phyloP scores from a whole-genome alignment of 2,797 vertebrate genomes.

The Gila robusta region DNA sequence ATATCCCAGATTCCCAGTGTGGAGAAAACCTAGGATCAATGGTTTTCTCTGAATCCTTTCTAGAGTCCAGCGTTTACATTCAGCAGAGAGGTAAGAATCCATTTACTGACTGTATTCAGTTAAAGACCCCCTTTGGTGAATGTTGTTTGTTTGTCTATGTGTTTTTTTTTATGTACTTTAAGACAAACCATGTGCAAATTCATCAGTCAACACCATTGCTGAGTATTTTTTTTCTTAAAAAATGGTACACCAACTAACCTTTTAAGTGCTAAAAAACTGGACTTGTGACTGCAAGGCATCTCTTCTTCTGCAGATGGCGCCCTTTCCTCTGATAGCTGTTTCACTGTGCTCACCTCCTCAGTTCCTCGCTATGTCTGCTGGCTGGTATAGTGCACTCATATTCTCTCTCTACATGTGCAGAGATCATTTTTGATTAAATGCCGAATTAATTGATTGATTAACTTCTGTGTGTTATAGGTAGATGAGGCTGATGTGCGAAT shows the following conservation, averaged over 20 bases:
- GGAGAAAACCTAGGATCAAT: conserved; percentile 88
- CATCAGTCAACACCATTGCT: background rate
- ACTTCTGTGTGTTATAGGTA: conserved; percentile 76
- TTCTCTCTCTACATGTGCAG: background rate
- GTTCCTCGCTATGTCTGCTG: conserved; percentile 91
- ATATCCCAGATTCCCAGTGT: conserved; percentile 88
- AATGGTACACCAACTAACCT: too few relatives aligned
- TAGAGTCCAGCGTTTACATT: conserved; percentile 90
- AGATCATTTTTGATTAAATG: background rate
- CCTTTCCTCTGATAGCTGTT: conserved; percentile 87
- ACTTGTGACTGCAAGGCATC: conserved; percentile 9
- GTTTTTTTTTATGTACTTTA: background rate
- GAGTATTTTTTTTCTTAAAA: background rate
- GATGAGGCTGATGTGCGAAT: conserved; percentile 91
- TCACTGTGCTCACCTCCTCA: conserved; percentile 85
- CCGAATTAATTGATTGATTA: background rate
- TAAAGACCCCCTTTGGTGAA: background rate
- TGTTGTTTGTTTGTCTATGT: background rate
- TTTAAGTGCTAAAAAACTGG: background rate
- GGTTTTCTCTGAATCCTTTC: conserved; percentile 94
- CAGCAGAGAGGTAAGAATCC: conserved; percentile 86
- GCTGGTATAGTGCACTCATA: conserved; percentile 82
- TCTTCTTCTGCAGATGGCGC: conserved; percentile 88
- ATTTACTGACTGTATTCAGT: conserved; percentile 4
- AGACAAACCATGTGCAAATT: background rate